Percentiles rank a stretch among this genome's conserved stretches.
Evolutionary conservation across 2,797 vertebrate species (phyloP).

Genomic region (Synanceia verrucosa): DNA sequence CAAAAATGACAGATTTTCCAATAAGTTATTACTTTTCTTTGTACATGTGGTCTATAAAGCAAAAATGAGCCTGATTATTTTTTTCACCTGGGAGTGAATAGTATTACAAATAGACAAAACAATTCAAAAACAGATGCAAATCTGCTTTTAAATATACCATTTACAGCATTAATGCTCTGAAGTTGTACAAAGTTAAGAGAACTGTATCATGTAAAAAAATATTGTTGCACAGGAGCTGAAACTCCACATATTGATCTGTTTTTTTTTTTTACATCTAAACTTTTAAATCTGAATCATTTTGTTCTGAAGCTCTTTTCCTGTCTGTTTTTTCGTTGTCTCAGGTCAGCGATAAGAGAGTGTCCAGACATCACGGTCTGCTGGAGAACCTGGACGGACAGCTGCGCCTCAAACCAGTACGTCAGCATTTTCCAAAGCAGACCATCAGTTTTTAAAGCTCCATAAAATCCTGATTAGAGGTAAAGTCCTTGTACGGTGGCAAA

Average conservation of each 20-base stretch:
- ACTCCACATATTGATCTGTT: neutral
- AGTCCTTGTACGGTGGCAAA: no score
- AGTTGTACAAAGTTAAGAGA: neutral
- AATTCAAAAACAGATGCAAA: neutral
- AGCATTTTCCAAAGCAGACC: neutral
- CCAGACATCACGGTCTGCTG: constrained; percentile 86
- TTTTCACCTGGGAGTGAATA: neutral
- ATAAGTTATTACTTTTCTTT: neutral
- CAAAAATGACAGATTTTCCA: neutral
- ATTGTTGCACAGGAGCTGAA: no score
- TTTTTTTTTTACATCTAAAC: neutral
- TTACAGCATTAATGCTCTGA: neutral
- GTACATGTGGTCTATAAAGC: neutral
- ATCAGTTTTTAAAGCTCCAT: neutral
- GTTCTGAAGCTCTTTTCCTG: neutral
- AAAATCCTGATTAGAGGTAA: no score
- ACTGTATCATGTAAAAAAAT: neutral
- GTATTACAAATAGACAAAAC: neutral
- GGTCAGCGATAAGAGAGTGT: constrained; percentile 86
- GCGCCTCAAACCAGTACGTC: constrained; percentile 85
- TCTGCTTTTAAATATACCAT: neutral
- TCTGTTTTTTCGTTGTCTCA: constrained; percentile 31
- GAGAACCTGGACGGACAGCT: constrained; percentile 80
- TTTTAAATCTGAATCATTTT: neutral
- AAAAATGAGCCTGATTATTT: neutral